Conservation (phyloP, 2,113 vertebrate genomes). For the Erythrocercus mccallii region DNA sequence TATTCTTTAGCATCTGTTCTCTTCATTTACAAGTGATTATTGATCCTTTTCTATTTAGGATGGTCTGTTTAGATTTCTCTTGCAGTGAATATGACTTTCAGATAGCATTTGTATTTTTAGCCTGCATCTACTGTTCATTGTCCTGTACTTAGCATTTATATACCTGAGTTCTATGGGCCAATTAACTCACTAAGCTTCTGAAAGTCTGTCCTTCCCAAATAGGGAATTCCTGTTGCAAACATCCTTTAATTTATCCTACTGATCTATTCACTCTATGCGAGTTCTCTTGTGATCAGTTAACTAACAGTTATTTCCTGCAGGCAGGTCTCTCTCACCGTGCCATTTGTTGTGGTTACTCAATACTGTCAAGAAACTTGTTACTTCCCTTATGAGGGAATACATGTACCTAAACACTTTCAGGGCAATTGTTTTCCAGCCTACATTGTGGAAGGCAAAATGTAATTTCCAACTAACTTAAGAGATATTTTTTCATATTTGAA, state of each 20-base stretch:
- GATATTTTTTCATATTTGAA: background rate
- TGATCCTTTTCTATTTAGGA: background rate
- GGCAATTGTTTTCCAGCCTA: background rate
- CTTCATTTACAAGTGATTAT: background rate
- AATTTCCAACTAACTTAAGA: background rate
- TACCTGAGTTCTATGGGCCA: background rate
- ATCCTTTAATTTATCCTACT: background rate
- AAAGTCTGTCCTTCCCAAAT: background rate
- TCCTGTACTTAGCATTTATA: background rate
- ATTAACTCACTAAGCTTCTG: background rate
- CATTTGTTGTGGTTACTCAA: background rate
- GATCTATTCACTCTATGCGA: background rate
- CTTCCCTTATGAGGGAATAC: background rate
- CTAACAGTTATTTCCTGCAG: background rate
- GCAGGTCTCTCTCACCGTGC: background rate
- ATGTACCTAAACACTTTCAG: background rate
- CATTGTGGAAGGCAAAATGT: background rate
- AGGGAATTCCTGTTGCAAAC: background rate
- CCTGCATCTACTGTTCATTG: background rate
- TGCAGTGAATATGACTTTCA: background rate
- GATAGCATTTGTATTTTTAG: background rate
- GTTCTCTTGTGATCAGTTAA: background rate
- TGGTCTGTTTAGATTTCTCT: background rate
- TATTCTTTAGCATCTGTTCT: background rate
- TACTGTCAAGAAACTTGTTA: background rate